Evolutionary conservation across 1,140 invertebrate genomes (phyloP).

Genomic region (Cydia strobilella): DNA sequence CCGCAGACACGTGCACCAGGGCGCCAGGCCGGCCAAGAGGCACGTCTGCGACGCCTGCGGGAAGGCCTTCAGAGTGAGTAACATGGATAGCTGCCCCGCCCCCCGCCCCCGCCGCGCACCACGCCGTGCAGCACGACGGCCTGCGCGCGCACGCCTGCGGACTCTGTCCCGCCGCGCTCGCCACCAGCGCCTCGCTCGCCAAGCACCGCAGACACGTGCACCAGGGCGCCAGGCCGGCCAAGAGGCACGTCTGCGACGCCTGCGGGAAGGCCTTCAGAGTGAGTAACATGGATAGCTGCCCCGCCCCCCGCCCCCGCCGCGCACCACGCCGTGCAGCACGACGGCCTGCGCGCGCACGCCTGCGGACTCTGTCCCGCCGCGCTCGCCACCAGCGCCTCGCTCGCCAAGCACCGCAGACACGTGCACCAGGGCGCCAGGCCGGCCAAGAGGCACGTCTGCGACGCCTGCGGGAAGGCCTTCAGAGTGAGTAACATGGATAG

Average conservation of each 20-base stretch:
- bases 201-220: slow-evolving; percentile 58
- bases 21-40: slow-evolving; percentile 45
- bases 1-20: slow-evolving; percentile 53
- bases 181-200: slow-evolving; percentile 48
- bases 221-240: slow-evolving; percentile 49
- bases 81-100: too few relatives aligned
- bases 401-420: slow-evolving; percentile 52
- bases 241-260: slow-evolving; percentile 58
- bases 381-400: slow-evolving; percentile 49
- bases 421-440: slow-evolving; percentile 55
- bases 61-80: slow-evolving; percentile 62
- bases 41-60: slow-evolving; percentile 67
- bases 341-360: slow-evolving; percentile 58
- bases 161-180: slow-evolving; percentile 49
- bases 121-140: slow-evolving; percentile 57
- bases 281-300: slow-evolving; percentile 34
- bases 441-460: slow-evolving; percentile 57
- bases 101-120: too few relatives aligned
- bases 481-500: slow-evolving; percentile 45
- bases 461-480: slow-evolving; percentile 66
- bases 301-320: too few relatives aligned
- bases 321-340: slow-evolving; percentile 57
- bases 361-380: slow-evolving; percentile 48
- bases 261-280: slow-evolving; percentile 68
- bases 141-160: slow-evolving; percentile 53